Conservation (phyloP, 2,113 vertebrate species). For the Xiphias gladius region DNA sequence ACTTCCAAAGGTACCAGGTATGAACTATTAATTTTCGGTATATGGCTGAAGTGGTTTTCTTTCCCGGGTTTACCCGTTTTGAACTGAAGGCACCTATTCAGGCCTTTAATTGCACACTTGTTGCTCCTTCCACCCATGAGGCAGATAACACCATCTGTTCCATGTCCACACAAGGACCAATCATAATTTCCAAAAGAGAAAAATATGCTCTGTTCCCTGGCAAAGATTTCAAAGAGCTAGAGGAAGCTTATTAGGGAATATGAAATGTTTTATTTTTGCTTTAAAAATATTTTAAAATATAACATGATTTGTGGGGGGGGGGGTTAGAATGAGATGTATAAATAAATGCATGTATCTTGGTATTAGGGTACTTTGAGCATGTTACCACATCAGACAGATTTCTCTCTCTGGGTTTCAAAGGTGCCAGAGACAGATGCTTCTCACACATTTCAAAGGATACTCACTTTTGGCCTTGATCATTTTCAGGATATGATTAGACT, state of each 20-base stretch:
- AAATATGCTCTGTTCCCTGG: conserved; percentile 68
- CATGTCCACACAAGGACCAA: conserved; percentile 62
- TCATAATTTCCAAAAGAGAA: conserved; percentile 72
- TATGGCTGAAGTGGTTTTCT: conserved; percentile 39
- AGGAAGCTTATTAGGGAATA: conserved; percentile 35
- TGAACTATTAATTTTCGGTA: conserved; percentile 35
- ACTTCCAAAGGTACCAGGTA: conserved; percentile 12
- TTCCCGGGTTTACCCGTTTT: conserved; percentile 39
- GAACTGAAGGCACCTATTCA: conserved; percentile 61
- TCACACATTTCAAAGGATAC: conserved; percentile 80
- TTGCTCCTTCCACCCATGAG: conserved; percentile 63
- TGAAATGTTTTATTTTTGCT: not conserved
- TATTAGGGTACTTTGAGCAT: not conserved
- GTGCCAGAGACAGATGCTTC: conserved; percentile 80
- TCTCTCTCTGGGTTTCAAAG: conserved; percentile 66
- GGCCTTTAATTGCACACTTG: conserved; percentile 83
- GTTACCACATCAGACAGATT: conserved; percentile 62
- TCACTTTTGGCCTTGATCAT: conserved; percentile 79
- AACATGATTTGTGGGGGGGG: not conserved
- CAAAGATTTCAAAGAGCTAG: conserved; percentile 71
- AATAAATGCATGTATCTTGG: conserved; percentile 1
- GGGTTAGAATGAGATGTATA: not conserved
- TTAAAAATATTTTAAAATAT: conserved; percentile 2
- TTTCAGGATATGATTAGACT: conserved; percentile 76
- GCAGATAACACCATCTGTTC: conserved; percentile 82